Conservation (phyloP, 2,888 invertebrate genomes). For the Embidobia sp. region DNA sequence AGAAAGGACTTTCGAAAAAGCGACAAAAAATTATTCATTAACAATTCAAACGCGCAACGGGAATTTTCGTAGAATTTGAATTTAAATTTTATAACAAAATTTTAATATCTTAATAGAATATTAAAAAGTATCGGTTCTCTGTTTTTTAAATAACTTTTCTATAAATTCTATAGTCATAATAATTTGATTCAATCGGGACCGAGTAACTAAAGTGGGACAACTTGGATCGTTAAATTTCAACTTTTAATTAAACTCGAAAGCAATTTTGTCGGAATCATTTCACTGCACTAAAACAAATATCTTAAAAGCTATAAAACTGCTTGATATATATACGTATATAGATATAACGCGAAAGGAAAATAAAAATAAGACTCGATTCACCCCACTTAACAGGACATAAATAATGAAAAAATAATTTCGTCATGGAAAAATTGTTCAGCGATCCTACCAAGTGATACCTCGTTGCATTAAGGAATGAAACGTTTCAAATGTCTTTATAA, state of each 20-base stretch:
- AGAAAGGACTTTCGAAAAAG: too few relatives aligned
- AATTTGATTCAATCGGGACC: neutral
- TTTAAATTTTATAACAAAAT: too few relatives aligned
- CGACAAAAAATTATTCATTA: too few relatives aligned
- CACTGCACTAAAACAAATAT: neutral
- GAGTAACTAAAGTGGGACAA: neutral
- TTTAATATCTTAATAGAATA: too few relatives aligned
- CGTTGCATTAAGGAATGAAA: conserved; percentile 34
- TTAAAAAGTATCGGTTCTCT: too few relatives aligned
- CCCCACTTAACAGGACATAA: conserved; percentile 8
- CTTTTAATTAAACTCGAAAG: neutral
- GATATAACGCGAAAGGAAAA: neutral
- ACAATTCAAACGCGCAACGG: too few relatives aligned
- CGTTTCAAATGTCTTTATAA: conserved; percentile 34
- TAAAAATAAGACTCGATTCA: neutral
- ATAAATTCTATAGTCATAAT: neutral
- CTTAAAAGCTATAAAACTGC: too few relatives aligned
- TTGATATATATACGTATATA: too few relatives aligned
- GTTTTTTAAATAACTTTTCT: too few relatives aligned
- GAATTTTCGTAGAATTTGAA: too few relatives aligned
- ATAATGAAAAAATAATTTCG: conserved; percentile 10
- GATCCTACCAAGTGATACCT: conserved; percentile 4
- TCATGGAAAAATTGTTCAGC: conserved; percentile 5
- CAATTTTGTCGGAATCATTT: neutral
- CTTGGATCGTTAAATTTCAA: neutral